Base-by-base conservation (phyloP, 1,140 invertebrate species). In the Bombus ignitus region DNA sequence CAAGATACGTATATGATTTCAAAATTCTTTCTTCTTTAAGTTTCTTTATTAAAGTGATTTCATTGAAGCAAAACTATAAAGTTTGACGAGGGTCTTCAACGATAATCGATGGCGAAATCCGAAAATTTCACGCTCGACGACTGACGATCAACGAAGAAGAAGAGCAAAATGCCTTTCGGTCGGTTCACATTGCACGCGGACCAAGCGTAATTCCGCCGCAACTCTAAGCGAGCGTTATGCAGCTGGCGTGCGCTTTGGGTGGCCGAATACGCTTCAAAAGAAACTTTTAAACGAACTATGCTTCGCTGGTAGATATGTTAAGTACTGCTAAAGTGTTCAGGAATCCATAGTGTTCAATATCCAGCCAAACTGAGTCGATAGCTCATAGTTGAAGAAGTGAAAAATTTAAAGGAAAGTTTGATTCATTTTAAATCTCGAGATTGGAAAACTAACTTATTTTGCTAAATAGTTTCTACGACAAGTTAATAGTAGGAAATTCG, bases 21-120 rank as follows among this genome's bases (percentile, higher is more conserved):
- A 35, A 35, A 32, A 25, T 22, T 42, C 44, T 47, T 47, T 18
- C 44, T 18, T 47, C 15, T 47, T 47, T 15, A 18, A 47, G 44
- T 47, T 15, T 15, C n/a, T 18, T 66, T 15, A 32, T 10, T 12
- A 44, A 75, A 75, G 10, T 28, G 18, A 75, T 22, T 10, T 75
- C 10, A 2, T 10, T 12, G 32, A 25, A 57, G 15, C 9, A 44
- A 83, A 71, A 53, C 6, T 65, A 15, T 3, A 13, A 62, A 35
- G 57, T 18, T 65, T 18, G 13, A 1, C n/a, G 10, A n/a, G 80
- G 86, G 91, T 92, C 86, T 94, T 94, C 91, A 80, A 91, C 93
- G 92, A 91, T 93, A 92, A 90, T 91, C 91, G 90, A 94, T 92
- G 66, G 37, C 13, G 71, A 39, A 44, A 39, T n/a, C 53, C 32